phyloP scores from a whole-genome alignment of 2,797 vertebrate genomes.

The Pygocentrus nattereri region DNA sequence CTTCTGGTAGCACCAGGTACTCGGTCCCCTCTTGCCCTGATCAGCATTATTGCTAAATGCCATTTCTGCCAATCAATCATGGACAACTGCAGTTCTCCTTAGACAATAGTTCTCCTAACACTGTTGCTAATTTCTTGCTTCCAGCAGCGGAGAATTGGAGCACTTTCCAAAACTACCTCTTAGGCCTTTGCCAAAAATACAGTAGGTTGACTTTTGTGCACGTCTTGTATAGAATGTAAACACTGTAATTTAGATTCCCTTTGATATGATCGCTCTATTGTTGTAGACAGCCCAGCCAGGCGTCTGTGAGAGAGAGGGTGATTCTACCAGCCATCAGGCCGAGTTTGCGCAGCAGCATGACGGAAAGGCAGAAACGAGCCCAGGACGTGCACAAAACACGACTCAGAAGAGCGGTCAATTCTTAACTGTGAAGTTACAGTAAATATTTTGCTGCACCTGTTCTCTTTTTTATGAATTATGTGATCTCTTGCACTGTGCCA shows the following conservation, averaged over 20 bases:
- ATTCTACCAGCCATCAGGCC: constrained; percentile 72
- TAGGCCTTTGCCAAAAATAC: constrained; percentile 67
- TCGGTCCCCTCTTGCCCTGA: background rate
- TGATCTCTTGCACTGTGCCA: constrained; percentile 23
- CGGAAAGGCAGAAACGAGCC: constrained; percentile 69
- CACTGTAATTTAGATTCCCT: background rate
- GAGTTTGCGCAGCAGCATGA: constrained; percentile 65
- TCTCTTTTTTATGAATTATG: background rate
- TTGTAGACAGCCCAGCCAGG: constrained; percentile 31
- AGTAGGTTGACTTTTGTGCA: constrained; percentile 58
- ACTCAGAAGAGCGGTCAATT: constrained; percentile 57
- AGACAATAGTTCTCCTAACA: background rate
- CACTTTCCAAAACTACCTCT: constrained; percentile 66
- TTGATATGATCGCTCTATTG: background rate
- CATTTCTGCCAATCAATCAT: background rate
- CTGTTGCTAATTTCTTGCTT: constrained; percentile 28
- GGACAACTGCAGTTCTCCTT: too few species aligned
- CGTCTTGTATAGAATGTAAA: background rate
- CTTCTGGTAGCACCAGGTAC: constrained; percentile 57
- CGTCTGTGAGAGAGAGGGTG: constrained; percentile 54
- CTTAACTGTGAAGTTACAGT: background rate
- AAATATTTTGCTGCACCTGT: background rate
- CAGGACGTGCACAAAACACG: constrained; percentile 69
- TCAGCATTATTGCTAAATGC: background rate
- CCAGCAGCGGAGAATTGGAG: constrained; percentile 51